Base-by-base conservation (phyloP, 2,113 vertebrate species). In the Sceloporus undulatus region DNA sequence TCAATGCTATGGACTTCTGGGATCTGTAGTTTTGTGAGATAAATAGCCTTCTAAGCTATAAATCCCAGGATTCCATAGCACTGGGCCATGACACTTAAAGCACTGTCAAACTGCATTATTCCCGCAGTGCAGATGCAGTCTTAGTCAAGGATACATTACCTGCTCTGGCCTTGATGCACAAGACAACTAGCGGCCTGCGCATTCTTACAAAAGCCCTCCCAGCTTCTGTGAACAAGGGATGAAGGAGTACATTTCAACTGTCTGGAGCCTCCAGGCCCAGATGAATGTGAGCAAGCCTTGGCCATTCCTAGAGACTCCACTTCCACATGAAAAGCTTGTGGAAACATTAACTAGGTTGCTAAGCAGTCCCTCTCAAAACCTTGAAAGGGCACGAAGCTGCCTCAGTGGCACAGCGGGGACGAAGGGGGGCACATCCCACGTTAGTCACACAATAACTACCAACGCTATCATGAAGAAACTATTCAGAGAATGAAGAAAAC, bases 261-360 rank as follows among this genome's bases (percentile, higher is more conserved):
- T 48, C 70, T 70, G 42, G 74, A 42, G 65, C 73, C 48, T 56
- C 54, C 34, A 40, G 21, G 66, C 80, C 80, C 68, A 16, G 42
- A 56, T 10, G 1, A 52, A 68, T 25, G 40, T 16, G 21, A 29
- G 34, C 27, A 68, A 16, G 29, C 48, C 40, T 68, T 23, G 76
- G 48, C 0, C 73, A 78, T n/a, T 38, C 40, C 52, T 66, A 71
- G n/a, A 18, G 59, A 70, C 27, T 34, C 73, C 73, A 40, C n/a
- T 77, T 78, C 62, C 68, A 40, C 59, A 14, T 5, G 4, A 40
- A 77, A 83, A 38, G 7, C 42, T 11, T 68, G 80, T 70, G 74
- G 65, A 88, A 83, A 88, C 74, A 88, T 88, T 88, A 88, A 88
- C 87, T n/a, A 77, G 59, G 81, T 88, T 88, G 87, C 87, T 78